A percentile compares a stretch with the other conserved stretches of the same genome.
Conservation (phyloP, 2,797 vertebrate genomes). For the Acrossocheilus wenchowensis region DNA sequence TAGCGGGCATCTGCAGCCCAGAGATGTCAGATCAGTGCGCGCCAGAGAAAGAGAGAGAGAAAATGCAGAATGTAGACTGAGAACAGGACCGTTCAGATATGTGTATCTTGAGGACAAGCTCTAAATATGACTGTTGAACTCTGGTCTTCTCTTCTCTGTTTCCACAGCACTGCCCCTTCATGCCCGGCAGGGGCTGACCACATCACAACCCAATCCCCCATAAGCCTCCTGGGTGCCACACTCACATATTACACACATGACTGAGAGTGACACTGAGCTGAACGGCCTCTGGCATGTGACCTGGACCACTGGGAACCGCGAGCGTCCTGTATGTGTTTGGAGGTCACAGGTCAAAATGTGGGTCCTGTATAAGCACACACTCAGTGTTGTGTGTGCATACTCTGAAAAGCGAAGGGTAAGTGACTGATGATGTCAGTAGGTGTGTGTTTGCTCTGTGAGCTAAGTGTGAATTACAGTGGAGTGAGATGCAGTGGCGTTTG, state of each 20-base stretch:
- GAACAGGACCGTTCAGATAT: not conserved
- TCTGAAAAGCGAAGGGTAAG: constrained; percentile 1
- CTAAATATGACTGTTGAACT: constrained; percentile 58
- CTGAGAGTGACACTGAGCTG: constrained; percentile 54
- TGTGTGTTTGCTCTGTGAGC: constrained; percentile 21
- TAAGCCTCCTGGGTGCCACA: constrained; percentile 37
- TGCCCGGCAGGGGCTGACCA: constrained; percentile 35
- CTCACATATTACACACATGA: constrained; percentile 43
- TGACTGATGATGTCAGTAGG: constrained; percentile 13
- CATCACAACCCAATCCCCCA: constrained; percentile 42
- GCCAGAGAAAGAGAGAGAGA: constrained; percentile 7
- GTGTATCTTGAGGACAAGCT: not conserved
- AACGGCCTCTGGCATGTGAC: constrained; percentile 36
- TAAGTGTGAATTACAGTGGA: constrained; percentile 51
- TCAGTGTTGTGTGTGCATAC: constrained; percentile 8
- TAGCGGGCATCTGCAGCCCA: not conserved
- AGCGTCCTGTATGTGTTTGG: constrained; percentile 4
- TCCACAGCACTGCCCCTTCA: constrained; percentile 29
- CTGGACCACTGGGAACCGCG: not conserved
- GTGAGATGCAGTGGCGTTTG: constrained; percentile 28
- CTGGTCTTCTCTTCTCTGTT: constrained; percentile 31
- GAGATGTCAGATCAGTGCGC: constrained; percentile 32
- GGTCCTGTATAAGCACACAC: not conserved
- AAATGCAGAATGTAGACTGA: not conserved
- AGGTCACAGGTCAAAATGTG: constrained; percentile 20